Evolutionary conservation across 2,888 invertebrate genomes (phyloP), one percentile per base, ranked within the genome.

Genomic region (Liodrosophila aerea): DNA sequence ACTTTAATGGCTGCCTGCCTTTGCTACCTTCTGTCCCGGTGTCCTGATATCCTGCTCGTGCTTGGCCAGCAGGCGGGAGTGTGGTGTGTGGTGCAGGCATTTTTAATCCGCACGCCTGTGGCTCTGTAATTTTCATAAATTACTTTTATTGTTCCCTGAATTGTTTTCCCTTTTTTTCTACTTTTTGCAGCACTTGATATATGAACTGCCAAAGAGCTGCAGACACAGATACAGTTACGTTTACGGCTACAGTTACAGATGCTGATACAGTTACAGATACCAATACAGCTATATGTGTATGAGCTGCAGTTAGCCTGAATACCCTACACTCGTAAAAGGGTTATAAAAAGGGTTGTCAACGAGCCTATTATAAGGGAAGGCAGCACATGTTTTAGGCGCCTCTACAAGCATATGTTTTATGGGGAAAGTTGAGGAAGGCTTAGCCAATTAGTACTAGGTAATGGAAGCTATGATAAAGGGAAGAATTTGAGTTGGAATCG

Each of bases 61-160:
- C 22, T 5, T 22, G 22, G 22, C 22, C 22, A 22, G 5, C 22
- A 4, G 2, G 22, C 22, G 18, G 16, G 39, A n/a, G 30, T 22
- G 27, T 39, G 22, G 18, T 29, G 61, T 52, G 40, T 22, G 61
- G 63, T 53, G 58, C 64, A 59, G 46, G 78, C 68, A 66, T 74
- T 78, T 81, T 83, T 77, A 81, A 82, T 85, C 80, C 84, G 74
- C 73, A 74, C 70, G 77, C 81, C 76, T 86, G 87, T 61, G 86
- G 84, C 81, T 81, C 75, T 74, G 81, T 75, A 85, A 81, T 88
- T 88, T 88, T 87, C 86, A 87, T 88, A 87, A 88, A 88, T 87
- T 81, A 87, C 84, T 83, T 88, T 86, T 85, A 88, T 87, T 81
- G 75, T 75, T 70, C 64, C 43, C 52, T 54, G 22, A 22, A 22